A percentile compares a stretch with the other conserved stretches of the same genome.
phyloP scores from a whole-genome alignment of 92 coral and sea anemone genomes.

The Epizoanthus ramosus region DNA sequence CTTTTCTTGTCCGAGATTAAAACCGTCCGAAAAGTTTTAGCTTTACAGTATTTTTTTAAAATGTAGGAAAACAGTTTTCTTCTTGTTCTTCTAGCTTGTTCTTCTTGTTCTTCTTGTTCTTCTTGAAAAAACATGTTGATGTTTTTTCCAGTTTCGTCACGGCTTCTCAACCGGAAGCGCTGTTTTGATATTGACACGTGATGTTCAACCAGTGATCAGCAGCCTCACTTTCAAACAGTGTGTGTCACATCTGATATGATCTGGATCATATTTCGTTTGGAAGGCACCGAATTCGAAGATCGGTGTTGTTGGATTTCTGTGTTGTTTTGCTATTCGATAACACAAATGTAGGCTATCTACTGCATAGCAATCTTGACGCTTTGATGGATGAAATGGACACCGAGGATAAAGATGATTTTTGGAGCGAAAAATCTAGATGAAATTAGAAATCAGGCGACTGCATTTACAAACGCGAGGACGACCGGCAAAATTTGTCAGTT shows the following conservation, averaged over 20 bases:
- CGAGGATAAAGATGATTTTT: not conserved
- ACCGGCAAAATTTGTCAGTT: not conserved
- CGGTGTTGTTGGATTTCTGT: constrained; percentile 1
- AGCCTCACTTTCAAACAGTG: constrained; percentile 27
- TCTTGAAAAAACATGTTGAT: no score
- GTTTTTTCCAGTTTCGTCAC: no score
- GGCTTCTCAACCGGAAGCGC: not conserved
- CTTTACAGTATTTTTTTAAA: no score
- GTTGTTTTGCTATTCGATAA: not conserved
- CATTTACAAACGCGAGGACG: not conserved
- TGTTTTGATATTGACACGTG: constrained; percentile 7
- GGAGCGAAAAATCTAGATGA: not conserved
- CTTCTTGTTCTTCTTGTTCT: no score
- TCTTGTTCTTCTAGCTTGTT: no score
- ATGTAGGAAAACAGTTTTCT: no score
- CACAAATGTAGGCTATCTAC: not conserved
- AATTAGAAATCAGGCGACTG: constrained; percentile 32
- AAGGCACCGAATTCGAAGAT: constrained; percentile 26
- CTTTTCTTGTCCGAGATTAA: no score
- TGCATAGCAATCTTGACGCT: not conserved
- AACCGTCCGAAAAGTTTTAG: no score
- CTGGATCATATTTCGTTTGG: constrained; percentile 1
- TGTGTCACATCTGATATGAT: not conserved
- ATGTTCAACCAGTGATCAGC: not conserved
- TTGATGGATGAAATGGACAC: constrained; percentile 32